Conservation (phyloP, 2,797 vertebrate genomes). For the Anguilla anguilla region DNA sequence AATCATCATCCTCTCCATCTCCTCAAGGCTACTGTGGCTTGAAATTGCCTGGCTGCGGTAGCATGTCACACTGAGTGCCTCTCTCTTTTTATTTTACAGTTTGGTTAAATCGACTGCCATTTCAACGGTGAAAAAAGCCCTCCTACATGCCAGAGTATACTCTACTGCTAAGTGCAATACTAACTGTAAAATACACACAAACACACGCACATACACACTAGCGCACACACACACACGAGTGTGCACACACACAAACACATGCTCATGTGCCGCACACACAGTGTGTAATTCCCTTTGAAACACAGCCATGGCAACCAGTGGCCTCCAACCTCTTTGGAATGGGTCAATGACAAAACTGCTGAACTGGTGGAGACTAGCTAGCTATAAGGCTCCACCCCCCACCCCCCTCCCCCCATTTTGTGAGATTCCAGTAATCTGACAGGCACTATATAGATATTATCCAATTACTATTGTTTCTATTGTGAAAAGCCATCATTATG, state of each 20-base stretch:
- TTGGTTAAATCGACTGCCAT: constrained; percentile 20
- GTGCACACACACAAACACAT: no score
- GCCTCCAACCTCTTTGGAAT: background rate
- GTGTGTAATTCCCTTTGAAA: no score
- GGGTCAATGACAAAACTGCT: background rate
- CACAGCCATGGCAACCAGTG: background rate
- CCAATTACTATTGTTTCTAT: no score
- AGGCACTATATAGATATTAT: background rate
- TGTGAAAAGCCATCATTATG: no score
- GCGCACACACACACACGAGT: background rate
- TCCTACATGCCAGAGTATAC: constrained; percentile 9
- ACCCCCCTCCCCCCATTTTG: background rate
- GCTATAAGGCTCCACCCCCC: background rate
- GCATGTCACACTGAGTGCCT: constrained; percentile 4
- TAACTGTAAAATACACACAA: background rate
- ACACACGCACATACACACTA: background rate
- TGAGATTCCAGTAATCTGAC: background rate
- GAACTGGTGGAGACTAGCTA: background rate
- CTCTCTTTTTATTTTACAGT: constrained; percentile 29
- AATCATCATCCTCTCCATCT: constrained; percentile 20
- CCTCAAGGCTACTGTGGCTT: constrained; percentile 23
- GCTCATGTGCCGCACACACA: no score
- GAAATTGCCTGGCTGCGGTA: constrained; percentile 2
- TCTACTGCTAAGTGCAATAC: background rate
- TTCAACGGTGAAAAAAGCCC: background rate